Conservation (phyloP, 1,140 invertebrate genomes). For the Drosophila prosaltans region DNA sequence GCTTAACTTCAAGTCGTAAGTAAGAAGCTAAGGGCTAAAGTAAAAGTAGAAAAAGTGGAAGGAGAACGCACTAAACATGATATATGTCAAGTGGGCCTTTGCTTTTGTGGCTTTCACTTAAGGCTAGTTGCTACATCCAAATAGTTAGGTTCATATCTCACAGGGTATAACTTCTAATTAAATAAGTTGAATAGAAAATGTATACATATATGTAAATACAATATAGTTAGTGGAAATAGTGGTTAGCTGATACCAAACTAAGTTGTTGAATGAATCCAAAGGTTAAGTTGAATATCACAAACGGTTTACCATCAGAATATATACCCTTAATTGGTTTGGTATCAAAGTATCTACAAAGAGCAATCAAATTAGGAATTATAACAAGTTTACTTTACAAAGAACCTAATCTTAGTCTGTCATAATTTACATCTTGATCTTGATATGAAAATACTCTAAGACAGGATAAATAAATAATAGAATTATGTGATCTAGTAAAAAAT, state of each 20-base stretch:
- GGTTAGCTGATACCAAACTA: background rate
- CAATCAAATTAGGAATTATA: no score
- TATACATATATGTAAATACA: background rate
- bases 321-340: no score
- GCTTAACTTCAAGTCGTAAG: constrained; percentile 16
- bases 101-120: constrained; percentile 15
- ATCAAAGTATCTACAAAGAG: no score
- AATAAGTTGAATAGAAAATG: background rate
- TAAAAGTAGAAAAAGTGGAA: background rate
- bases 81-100: constrained; percentile 22
- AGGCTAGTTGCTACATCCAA: constrained; percentile 5
- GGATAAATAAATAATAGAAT: no score
- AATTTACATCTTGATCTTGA: no score
- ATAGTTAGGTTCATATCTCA: background rate
- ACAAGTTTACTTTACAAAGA: no score
- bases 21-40: background rate
- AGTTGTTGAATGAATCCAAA: background rate
- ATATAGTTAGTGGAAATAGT: background rate
- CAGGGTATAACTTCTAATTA: background rate
- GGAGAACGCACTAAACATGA: constrained; percentile 11
- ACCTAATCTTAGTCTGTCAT: no score
- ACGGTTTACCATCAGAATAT: background rate
- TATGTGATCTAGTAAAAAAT: no score
- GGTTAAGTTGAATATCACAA: background rate
- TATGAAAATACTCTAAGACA: no score